Conservation (phyloP, 2,797 vertebrate genomes). For the Pseudochaenichthys georgianus region DNA sequence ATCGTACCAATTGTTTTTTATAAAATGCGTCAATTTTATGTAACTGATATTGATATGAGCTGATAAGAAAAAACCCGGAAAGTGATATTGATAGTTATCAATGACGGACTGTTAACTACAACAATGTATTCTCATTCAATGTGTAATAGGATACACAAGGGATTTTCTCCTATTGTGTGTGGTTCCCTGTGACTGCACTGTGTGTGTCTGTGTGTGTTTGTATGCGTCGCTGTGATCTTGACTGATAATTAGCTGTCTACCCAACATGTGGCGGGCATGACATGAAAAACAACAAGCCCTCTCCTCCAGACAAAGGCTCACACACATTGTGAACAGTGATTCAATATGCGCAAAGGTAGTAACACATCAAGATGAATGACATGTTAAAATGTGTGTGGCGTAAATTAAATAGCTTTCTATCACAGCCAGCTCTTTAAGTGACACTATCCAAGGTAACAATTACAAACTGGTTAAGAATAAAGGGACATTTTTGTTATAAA, state of each 20-base stretch:
- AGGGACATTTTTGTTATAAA: conserved; percentile 17
- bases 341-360: conserved; percentile 18
- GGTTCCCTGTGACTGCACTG: too few species aligned
- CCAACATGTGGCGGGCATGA: conserved; percentile 33
- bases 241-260: conserved; percentile 45
- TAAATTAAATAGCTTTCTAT: conserved; percentile 1
- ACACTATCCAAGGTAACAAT: background rate
- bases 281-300: conserved; percentile 32
- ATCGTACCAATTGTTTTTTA: background rate
- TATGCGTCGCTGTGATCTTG: conserved; percentile 21
- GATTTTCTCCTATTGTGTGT: too few species aligned
- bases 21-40: conserved; percentile 1
- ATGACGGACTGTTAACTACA: background rate
- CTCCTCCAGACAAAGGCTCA: conserved; percentile 25
- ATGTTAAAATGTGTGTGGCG: conserved; percentile 20
- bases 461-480: conserved; percentile 7
- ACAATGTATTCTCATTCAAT: too few species aligned
- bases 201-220: conserved; percentile 1
- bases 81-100: background rate
- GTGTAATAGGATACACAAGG: too few species aligned
- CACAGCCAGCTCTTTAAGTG: background rate
- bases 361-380: conserved; percentile 29
- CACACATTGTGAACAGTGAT: conserved; percentile 29
- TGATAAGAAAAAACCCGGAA: background rate
- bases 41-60: background rate